Base-by-base conservation (phyloP, 2,113 vertebrate genomes). In the Pseudorectes ferrugineus region DNA sequence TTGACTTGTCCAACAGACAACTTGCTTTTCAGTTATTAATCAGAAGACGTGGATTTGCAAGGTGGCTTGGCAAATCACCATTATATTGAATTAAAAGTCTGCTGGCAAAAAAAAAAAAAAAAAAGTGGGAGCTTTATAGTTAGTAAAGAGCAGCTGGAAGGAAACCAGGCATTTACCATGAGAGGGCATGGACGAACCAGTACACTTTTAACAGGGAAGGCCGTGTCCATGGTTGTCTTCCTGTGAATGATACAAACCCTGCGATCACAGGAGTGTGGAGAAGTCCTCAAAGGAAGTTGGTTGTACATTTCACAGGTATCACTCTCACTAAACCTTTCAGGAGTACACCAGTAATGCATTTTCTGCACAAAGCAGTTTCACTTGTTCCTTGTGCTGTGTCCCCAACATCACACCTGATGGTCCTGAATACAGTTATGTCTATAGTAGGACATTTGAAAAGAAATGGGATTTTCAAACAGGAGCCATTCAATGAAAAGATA, bases 221-320 rank as follows among this genome's bases (percentile, higher is more conserved):
- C 9, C 8, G 2, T 6, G 25, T 6, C 19, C 1, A 1, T 11
- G 26, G 5, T 42, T 74, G 74, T 42, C 25, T 6, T 36, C 4
- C 12, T 45, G 21, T 14, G 24, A 36, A 26, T 33, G 45, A 14
- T 11, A 10, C 19, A 33, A 71, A 8, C 19, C 45, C 59, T 51
- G 22, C 7, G 36, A 18, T 20, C 22, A 19, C 42, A 23, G 2
- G 16, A 42, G 31, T 11, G 15, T 13, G 46, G 8, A 31, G 24
- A 67, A 54, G 29, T 11, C 40, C 21, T 76, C 21, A 6, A 15
- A 55, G 25, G 29, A 26, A 49, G 18, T 0, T 35, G 40, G 14
- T 21, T 25, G 36, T 54, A n/a, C 26, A 11, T 28, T 45, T 65
- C 31, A 26, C 23, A 38, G 61, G 12, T 9, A 3, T 10, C 15